phyloP scores from a whole-genome alignment of 2,113 vertebrate species.

The Mionectes macconnelli region DNA sequence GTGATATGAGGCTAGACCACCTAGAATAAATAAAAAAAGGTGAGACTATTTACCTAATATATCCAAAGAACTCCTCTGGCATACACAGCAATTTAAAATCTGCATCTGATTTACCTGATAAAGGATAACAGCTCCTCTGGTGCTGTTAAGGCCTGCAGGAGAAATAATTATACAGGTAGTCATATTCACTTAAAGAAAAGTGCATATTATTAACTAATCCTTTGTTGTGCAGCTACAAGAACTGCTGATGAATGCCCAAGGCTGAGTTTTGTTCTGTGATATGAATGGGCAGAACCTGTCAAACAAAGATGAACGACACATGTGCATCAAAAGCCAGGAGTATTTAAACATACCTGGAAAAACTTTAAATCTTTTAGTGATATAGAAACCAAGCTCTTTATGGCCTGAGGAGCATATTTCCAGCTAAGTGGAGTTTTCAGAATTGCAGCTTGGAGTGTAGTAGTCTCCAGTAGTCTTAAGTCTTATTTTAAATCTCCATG shows the following conservation, averaged over 20 bases:
- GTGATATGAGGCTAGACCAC: background rate
- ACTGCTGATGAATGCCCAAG: background rate
- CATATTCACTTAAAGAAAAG: slow-evolving; percentile 37
- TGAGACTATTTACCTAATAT: background rate
- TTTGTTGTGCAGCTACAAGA: slow-evolving; percentile 11
- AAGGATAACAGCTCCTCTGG: slow-evolving; percentile 31
- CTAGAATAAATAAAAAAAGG: background rate
- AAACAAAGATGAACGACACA: background rate
- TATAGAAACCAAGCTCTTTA: background rate
- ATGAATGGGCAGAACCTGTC: background rate
- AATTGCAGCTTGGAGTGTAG: background rate
- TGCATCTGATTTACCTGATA: slow-evolving; percentile 31
- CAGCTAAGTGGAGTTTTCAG: background rate
- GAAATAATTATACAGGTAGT: slow-evolving; percentile 40
- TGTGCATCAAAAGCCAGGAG: background rate
- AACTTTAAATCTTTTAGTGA: background rate
- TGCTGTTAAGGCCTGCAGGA: slow-evolving; percentile 26
- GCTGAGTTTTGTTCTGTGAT: background rate
- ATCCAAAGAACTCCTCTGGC: background rate
- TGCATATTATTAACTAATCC: slow-evolving; percentile 5
- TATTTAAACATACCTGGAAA: background rate
- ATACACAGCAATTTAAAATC: slow-evolving; percentile 13
- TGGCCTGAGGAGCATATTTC: background rate
- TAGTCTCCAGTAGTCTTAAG: background rate
- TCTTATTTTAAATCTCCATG: background rate